Conservation (phyloP, 2,797 vertebrate genomes). For the Rhodeus uyekii region DNA sequence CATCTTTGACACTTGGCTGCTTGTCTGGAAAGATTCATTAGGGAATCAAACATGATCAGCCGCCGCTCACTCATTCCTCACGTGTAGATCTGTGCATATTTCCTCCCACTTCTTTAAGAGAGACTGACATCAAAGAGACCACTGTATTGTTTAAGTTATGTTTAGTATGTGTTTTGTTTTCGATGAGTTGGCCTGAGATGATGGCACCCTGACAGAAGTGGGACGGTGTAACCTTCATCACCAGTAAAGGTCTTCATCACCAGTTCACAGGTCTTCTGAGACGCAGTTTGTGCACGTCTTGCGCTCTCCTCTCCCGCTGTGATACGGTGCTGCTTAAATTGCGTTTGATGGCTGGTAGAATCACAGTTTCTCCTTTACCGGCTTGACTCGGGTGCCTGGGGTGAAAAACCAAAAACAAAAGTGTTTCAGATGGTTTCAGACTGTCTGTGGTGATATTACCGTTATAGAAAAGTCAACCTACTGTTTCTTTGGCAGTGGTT, state of each 20-base stretch:
- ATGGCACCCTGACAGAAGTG: background rate
- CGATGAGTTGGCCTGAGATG: background rate
- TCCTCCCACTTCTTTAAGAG: background rate
- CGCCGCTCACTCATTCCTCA: background rate
- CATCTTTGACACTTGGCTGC: conserved; percentile 40
- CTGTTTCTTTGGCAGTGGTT: conserved; percentile 65
- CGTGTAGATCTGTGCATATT: background rate
- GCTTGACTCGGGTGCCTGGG: conserved; percentile 31
- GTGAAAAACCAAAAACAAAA: background rate
- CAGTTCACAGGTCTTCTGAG: conserved; percentile 55
- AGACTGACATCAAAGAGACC: background rate
- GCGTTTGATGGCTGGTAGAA: conserved; percentile 69
- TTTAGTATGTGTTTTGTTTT: background rate
- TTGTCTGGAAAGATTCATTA: conserved; percentile 41
- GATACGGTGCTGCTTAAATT: conserved; percentile 59
- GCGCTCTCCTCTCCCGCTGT: conserved; percentile 67
- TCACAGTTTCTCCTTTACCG: conserved; percentile 51
- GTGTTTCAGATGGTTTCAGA: background rate
- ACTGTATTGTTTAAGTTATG: background rate
- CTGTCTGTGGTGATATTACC: background rate
- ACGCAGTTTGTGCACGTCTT: conserved; percentile 64
- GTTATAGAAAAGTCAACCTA: conserved; percentile 55
- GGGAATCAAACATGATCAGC: background rate
- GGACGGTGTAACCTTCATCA: background rate
- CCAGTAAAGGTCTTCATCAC: background rate